These are phyloP conservation scores for Bovichtus variegatus DNA, from an alignment of 2,797 vertebrate genomes.

Conservation along the genomic window DNA sequence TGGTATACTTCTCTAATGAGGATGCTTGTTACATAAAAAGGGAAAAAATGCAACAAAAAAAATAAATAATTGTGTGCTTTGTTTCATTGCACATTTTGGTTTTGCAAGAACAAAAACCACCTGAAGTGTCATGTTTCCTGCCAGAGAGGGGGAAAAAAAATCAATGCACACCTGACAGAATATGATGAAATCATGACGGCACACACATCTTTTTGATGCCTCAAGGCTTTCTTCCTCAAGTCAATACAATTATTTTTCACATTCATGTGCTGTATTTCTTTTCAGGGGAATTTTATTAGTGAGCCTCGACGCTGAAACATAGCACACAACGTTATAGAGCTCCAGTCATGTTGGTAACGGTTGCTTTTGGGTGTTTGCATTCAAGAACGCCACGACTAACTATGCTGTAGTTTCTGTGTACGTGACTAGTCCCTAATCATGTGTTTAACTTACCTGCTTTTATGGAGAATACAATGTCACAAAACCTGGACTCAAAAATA, in stretches of 20 bases:
- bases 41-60: neutral
- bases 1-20: neutral
- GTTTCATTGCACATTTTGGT: conserved; percentile 7
- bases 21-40: neutral
- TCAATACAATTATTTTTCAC: conserved; percentile 66
- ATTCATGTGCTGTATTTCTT: conserved; percentile 49
- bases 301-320: conserved; percentile 32
- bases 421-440: neutral
- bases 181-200: conserved; percentile 74
- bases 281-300: conserved; percentile 28
- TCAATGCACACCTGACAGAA: conserved; percentile 62
- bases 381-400: neutral
- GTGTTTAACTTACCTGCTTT: neutral
- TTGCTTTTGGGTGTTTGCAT: conserved; percentile 12
- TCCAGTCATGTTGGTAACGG: conserved; percentile 8
- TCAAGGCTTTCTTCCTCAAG: conserved; percentile 61
- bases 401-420: neutral
- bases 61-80: neutral
- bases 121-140: conserved; percentile 43
- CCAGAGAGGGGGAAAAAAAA: conserved; percentile 38
- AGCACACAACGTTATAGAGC: conserved; percentile 1
- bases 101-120: neutral
- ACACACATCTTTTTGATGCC: conserved; percentile 71
- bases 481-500: neutral
- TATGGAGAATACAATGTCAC: neutral